Evolutionary conservation across 1,140 invertebrate genomes (phyloP).

Genomic region (Papilio glaucus): DNA sequence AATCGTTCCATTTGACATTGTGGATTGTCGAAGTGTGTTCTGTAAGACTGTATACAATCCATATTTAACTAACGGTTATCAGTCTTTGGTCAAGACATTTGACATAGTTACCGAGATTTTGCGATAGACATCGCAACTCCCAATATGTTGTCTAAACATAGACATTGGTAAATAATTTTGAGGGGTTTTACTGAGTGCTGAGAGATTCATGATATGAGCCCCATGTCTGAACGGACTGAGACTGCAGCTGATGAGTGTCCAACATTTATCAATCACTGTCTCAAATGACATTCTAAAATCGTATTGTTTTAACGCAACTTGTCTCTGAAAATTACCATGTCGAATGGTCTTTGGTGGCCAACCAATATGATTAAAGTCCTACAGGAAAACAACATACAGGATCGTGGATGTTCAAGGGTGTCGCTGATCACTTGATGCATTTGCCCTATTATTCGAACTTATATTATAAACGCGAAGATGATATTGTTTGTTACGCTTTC

Average conservation of each 20-base stretch:
- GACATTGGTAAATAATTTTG: no score
- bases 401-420: no score
- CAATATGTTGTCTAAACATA: not conserved
- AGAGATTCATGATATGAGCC: no score
- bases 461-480: no score
- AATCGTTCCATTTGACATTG: not conserved
- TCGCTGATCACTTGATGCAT: no score
- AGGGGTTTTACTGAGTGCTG: no score
- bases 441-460: no score
- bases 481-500: no score
- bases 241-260: no score
- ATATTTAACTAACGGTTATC: not conserved
- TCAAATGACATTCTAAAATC: not conserved
- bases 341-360: no score
- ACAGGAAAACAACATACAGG: not conserved
- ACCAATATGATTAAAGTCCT: not conserved
- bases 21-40: not conserved
- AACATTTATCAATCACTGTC: not conserved
- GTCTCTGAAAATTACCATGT: not conserved
- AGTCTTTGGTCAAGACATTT: not conserved
- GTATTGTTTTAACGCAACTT: not conserved
- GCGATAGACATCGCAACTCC: not conserved
- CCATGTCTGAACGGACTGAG: no score
- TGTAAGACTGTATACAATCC: not conserved
- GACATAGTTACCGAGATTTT: not conserved